Base-by-base conservation (phyloP, 2,888 invertebrate species). In the Drosophila phalerata region DNA sequence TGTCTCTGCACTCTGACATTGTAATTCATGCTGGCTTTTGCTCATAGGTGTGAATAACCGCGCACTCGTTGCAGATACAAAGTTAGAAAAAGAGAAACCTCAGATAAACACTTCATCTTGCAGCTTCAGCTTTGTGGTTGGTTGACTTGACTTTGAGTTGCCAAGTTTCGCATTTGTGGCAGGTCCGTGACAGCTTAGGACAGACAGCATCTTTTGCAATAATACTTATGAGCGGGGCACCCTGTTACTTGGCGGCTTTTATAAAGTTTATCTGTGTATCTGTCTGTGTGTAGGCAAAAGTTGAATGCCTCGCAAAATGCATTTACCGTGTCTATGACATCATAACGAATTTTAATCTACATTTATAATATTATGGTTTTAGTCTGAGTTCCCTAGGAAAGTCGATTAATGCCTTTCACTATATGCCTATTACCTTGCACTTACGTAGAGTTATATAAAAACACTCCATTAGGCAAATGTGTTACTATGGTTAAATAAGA, bases 31-130 rank as follows among this genome's bases (percentile, higher is more conserved):
- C 45, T 22, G 34, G 45, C 60, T 61, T 64, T 51, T 53, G 38
- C 58, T 25, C 67, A 76, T 70, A 86, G 85, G 86, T 86, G 86
- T 86, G 88, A 86, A 86, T 86, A 86, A 89, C 89, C 89, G 85
- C 77, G 62, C 43, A 37, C 28, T 40, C 37, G 25, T 47, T 32
- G 30, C 32, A 34, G 28, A 8, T 42, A 55, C 34, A 56, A 28
- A 45, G 25, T 30, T 38, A 30, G 19, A 13, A 9, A n/a, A 4
- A 25, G 34, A 15, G 38, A 48, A 69, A 76, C 79, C 62, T 65
- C 76, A 76, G 79, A 76, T 79, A 76, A 76, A 76, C 76, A 76
- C 79, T 75, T 76, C 49, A 79, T 79, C 79, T 25, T 19, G n/a
- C 73, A 61, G 57, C 34, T 30, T 43, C 51, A 60, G 78, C 57